These are phyloP conservation scores for Acrobasis suavella DNA, from an alignment of 2,888 invertebrate species.

Conservation along the genomic window DNA sequence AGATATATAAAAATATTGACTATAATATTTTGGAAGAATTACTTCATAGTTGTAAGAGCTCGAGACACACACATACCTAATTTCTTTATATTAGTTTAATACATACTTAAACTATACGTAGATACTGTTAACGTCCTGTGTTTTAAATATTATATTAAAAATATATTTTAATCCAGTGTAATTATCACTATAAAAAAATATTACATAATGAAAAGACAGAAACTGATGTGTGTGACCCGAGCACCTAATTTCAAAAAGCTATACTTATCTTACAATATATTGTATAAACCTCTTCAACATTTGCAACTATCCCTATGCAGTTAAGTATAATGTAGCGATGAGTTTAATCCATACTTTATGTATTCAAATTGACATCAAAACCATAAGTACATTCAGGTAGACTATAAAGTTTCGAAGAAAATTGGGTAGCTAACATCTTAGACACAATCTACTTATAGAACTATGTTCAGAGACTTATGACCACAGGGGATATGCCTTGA, in stretches of 20 bases:
- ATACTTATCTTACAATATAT: constrained; percentile 33
- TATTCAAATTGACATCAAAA: constrained; percentile 13
- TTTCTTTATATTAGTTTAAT: background rate
- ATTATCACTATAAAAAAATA: background rate
- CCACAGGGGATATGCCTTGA: too few species aligned
- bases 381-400: background rate
- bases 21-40: constrained; percentile 57
- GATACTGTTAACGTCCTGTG: background rate
- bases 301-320: constrained; percentile 24
- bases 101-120: background rate
- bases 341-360: constrained; percentile 9
- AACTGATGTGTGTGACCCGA: constrained; percentile 19
- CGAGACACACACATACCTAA: constrained; percentile 26
- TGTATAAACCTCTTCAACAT: constrained; percentile 20
- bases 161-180: background rate
- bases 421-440: too few species aligned
- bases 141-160: too few species aligned
- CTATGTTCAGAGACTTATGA: too few species aligned
- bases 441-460: too few species aligned
- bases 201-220: background rate
- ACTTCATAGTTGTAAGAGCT: constrained; percentile 33
- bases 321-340: constrained; percentile 23
- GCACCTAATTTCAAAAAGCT: constrained; percentile 26
- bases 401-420: too few species aligned
- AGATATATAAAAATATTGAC: constrained; percentile 63